A percentile compares a stretch with the other conserved stretches of the same genome.
These are phyloP conservation scores for Porphyrio hochstetteri DNA, from an alignment of 2,113 vertebrate genomes.

Conservation along the genomic window DNA sequence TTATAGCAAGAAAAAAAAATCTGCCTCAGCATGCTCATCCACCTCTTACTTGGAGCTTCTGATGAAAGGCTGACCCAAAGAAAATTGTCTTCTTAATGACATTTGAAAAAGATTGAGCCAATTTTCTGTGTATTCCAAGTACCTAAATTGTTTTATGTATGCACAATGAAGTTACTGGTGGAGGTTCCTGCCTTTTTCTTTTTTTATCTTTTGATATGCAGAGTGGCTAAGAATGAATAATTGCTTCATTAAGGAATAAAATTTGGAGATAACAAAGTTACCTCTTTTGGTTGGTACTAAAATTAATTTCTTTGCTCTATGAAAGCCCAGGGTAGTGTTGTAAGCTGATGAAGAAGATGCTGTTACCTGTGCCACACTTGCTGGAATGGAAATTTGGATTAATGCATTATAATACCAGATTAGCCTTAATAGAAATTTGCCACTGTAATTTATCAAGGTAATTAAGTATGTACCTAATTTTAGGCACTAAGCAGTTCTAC, in stretches of 20 bases:
- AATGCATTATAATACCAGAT: conserved; percentile 39
- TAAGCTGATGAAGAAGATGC: neutral
- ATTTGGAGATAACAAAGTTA: neutral
- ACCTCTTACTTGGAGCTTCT: neutral
- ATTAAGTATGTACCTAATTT: conserved; percentile 39
- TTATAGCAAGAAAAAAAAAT: neutral
- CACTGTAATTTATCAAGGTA: neutral
- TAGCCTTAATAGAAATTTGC: conserved; percentile 23
- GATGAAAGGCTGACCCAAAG: neutral
- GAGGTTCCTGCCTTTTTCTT: neutral
- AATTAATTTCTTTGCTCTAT: neutral
- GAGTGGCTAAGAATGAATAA: neutral
- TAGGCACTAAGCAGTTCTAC: conserved; percentile 4
- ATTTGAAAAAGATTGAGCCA: neutral
- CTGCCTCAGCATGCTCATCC: neutral
- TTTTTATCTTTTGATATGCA: neutral
- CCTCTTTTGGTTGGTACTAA: neutral
- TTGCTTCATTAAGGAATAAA: neutral
- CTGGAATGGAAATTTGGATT: conserved; percentile 20
- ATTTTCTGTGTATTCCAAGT: neutral
- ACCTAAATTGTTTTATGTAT: neutral
- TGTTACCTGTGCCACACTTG: neutral
- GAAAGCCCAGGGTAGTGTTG: neutral
- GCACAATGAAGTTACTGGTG: neutral
- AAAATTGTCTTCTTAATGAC: neutral